Conservation (phyloP, 2,113 vertebrate species). For the Cyanoramphus novaezelandiae region DNA sequence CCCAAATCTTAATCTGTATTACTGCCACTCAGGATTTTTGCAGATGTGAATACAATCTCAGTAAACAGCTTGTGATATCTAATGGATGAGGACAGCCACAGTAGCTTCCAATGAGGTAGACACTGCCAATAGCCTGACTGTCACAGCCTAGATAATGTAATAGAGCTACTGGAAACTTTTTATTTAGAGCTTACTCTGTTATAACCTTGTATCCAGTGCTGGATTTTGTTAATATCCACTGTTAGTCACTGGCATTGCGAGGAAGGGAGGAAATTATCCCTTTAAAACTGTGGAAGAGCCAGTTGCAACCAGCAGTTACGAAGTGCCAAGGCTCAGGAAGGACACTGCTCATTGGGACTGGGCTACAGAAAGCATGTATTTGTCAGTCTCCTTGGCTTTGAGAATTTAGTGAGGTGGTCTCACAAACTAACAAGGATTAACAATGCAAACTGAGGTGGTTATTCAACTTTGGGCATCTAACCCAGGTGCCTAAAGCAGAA, state of each 20-base stretch:
- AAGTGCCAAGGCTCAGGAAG: neutral
- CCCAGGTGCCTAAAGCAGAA: neutral
- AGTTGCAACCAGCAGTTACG: neutral
- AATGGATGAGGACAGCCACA: neutral
- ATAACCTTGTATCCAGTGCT: neutral
- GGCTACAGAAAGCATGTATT: conserved; percentile 13
- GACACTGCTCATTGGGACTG: neutral
- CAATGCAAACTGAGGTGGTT: neutral
- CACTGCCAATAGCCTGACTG: neutral
- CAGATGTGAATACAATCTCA: neutral
- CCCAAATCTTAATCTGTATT: neutral
- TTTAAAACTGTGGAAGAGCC: neutral
- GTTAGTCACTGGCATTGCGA: neutral
- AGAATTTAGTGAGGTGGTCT: conserved; percentile 1
- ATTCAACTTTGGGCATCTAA: neutral
- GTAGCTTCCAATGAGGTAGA: neutral
- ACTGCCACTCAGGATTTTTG: neutral
- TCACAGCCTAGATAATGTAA: neutral
- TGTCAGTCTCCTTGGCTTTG: neutral
- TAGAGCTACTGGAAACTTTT: neutral
- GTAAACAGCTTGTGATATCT: neutral
- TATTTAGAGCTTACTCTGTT: neutral
- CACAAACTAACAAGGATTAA: conserved; percentile 4
- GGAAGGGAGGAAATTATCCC: neutral
- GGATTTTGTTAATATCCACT: neutral